These are phyloP conservation scores for Anhinga rufa DNA, from an alignment of 2,113 vertebrate species.

Conservation along the genomic window DNA sequence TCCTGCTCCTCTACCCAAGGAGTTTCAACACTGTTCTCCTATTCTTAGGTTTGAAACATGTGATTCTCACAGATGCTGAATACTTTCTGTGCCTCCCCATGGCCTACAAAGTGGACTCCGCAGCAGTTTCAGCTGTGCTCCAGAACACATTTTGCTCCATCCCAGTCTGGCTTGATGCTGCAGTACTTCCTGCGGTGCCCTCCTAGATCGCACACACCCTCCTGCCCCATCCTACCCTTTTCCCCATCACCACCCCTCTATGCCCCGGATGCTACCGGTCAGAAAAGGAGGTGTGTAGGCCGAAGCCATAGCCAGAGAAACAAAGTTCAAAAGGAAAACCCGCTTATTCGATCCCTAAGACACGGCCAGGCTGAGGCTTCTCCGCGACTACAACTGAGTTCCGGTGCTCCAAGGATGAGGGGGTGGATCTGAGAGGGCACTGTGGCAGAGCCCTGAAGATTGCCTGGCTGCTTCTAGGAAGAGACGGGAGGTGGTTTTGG, in stretches of 20 bases:
- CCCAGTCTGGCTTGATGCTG: neutral
- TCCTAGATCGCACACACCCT: neutral
- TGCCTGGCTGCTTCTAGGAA: neutral
- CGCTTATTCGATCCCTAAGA: neutral
- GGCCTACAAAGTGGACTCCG: accelerated
- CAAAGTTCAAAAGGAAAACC: neutral
- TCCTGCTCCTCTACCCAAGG: neutral
- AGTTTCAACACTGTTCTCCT: neutral
- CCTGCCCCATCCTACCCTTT: neutral
- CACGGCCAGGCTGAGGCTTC: neutral
- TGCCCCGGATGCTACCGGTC: neutral
- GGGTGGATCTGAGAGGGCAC: neutral
- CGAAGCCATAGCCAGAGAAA: neutral
- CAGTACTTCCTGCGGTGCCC: neutral
- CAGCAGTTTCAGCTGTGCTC: neutral
- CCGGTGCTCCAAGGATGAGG: neutral
- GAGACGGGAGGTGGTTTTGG: neutral
- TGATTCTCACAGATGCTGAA: neutral
- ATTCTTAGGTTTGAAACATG: neutral
- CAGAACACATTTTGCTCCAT: neutral
- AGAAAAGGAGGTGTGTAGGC: neutral
- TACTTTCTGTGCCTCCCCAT: neutral
- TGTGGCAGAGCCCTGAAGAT: neutral
- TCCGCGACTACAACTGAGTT: neutral
- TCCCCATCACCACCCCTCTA: neutral